Evolutionary conservation across 2,797 vertebrate species (phyloP), one percentile per base, ranked within the genome.

Genomic region (Danionella dracula): DNA sequence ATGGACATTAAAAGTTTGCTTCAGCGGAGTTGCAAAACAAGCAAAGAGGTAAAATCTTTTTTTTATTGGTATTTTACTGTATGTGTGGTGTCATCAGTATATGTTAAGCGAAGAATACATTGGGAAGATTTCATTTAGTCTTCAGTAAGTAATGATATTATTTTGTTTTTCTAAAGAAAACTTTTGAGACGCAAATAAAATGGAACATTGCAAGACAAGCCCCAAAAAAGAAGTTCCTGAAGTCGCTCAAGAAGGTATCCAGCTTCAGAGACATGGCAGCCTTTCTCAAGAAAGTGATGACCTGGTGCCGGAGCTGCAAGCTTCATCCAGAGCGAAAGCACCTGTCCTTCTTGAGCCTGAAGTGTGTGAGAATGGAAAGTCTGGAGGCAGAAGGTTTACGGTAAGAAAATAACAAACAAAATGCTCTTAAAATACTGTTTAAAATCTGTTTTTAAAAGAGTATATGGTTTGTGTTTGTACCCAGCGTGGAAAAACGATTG

Each of bases 401-500:
- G 90, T 91, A 57, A 15, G 8, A 16, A 57, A 1, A 29, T 8
- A 29, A 35, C 29, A 31, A 31, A 1, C 1, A 31, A 31, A n/a
- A n/a, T n/a, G n/a, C n/a, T 27, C 23, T 27, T 27, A n/a, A n/a
- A n/a, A n/a, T n/a, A n/a, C 23, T 6, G 3, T 27, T 27, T 27
- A 27, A 27, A 3, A 8, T 9, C 32, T 35, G 6, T 35, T 35
- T 35, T 10, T 35, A 35, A 35, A 10, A 6, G 70, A 12, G 12
- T 74, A 40, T 38, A 2, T 50, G 21, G 13, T 32, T 2, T 8
- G 10, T 38, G 11, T 46, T 29, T 23, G 4, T 9, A 20, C 19
- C 2, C 60, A 91, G 89, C 4, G 15, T 86, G 41, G 79, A 79
- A 44, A 82, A 58, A 71, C 89, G 78, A 68, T 41, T 88, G 20